Evolutionary conservation across 2,888 invertebrate genomes (phyloP).

Genomic region (Busseola fusca): DNA sequence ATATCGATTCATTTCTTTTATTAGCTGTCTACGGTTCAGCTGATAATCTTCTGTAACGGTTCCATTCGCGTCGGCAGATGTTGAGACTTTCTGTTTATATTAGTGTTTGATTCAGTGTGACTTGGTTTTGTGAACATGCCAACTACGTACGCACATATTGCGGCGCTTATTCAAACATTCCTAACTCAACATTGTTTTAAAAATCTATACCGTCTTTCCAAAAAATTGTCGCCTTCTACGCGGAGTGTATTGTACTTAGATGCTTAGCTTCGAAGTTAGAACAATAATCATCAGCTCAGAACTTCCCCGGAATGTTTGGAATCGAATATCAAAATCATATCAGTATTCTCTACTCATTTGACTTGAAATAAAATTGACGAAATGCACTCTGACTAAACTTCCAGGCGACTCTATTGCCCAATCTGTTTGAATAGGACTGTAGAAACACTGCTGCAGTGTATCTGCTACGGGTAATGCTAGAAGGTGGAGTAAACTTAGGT

Average conservation of each 20-base stretch:
- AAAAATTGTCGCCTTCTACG: not conserved
- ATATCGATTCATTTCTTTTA: slow-evolving; percentile 36
- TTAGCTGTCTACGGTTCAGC: slow-evolving; percentile 23
- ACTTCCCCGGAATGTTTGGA: not conserved
- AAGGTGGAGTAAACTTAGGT: too few relatives aligned
- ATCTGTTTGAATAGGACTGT: not conserved
- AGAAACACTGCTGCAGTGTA: slow-evolving; percentile 13
- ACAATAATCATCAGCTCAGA: not conserved
- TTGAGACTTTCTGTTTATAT: slow-evolving; percentile 23
- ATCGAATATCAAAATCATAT: not conserved
- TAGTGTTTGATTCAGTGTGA: slow-evolving; percentile 16
- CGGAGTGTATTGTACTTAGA: not conserved
- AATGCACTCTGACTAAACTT: not conserved
- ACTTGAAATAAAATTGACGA: not conserved
- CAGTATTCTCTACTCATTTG: not conserved
- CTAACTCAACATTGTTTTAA: not conserved
- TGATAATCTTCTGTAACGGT: slow-evolving; percentile 2
- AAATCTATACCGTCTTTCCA: not conserved
- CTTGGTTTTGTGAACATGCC: slow-evolving; percentile 14
- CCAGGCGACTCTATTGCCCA: not conserved
- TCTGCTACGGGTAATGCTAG: too few relatives aligned
- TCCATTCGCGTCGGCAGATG: slow-evolving; percentile 5
- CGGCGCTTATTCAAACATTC: slow-evolving; percentile 27
- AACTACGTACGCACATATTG: slow-evolving; percentile 2
- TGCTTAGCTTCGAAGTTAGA: not conserved